Base-by-base conservation (phyloP, 2,888 invertebrate species). In the Polietes domitor region DNA sequence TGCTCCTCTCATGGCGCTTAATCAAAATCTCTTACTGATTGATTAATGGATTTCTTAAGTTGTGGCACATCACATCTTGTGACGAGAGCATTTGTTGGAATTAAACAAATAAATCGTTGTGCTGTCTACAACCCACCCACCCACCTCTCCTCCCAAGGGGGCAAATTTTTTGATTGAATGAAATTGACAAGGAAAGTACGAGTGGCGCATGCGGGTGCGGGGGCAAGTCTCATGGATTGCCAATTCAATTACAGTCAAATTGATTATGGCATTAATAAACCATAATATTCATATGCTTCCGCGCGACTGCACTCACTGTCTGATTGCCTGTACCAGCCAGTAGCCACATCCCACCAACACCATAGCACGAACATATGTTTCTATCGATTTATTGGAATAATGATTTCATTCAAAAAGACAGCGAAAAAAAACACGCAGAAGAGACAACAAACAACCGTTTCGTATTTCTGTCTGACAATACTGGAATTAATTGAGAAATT, bases 401-500 rank as follows among this genome's bases (percentile, higher is more conserved):
- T 24, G 1, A 2, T 26, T 50, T 12, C 15, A 5, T 53, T 6
- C 21, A 6, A 53, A 21, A 9, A 21, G 21, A 10, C n/a, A n/a
- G n/a, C 21, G 24, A 53, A 17, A 19, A n/a, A 53, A 19, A 19
- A 24, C 58, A 58, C 24, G 5, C 37, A 37, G 1, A n/a, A n/a
- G n/a, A n/a, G n/a, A n/a, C n/a, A n/a, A n/a, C 32, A 32, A 32
- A 6, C n/a, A n/a, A 17, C n/a, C 24, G 58, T 26, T 21, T 53
- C 26, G 58, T 9, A 15, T 58, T 26, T 24, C 58, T 58, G 58
- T 58, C 58, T 58, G 12, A 12, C 58, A 24, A 15, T 58, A 10
- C 15, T 24, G 26, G 43, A 41, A 68, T 68, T 68, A 68, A 68
- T 68, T 43, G 68, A 68, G 68, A 68, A 68, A 68, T 68, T 43